Percentiles rank a stretch among this genome's conserved stretches.
These are phyloP conservation scores for Halcyon chelicuti DNA, from an alignment of 2,797 vertebrate genomes.

Conservation along the genomic window DNA sequence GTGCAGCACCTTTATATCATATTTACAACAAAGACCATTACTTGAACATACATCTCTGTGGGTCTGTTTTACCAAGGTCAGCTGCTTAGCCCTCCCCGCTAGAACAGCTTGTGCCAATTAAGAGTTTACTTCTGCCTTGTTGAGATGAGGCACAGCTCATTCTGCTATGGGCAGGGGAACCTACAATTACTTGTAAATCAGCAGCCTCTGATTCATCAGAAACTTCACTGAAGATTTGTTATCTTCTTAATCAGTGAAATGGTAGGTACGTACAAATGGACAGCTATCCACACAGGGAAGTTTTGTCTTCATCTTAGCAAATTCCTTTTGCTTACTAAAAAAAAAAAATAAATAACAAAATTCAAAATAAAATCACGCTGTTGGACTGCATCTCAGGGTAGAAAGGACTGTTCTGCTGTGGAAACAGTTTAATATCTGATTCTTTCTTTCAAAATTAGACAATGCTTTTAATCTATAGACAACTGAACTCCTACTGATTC, in stretches of 20 bases:
- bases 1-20: background rate
- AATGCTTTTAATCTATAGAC: slow-evolving; percentile 38
- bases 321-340: slow-evolving; percentile 3
- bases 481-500: slow-evolving; percentile 19
- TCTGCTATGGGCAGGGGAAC: slow-evolving; percentile 8
- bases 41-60: background rate
- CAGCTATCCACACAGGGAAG: background rate
- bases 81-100: background rate
- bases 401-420: background rate
- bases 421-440: background rate
- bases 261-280: slow-evolving; percentile 27
- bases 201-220: slow-evolving; percentile 34
- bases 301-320: background rate
- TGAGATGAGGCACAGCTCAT: background rate
- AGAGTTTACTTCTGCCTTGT: slow-evolving; percentile 21
- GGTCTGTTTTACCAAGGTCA: background rate
- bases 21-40: background rate
- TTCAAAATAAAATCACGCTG: background rate
- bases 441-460: slow-evolving; percentile 8
- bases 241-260: slow-evolving; percentile 33
- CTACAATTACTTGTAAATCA: slow-evolving; percentile 42
- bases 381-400: background rate
- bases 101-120: slow-evolving; percentile 26
- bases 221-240: slow-evolving; percentile 44
- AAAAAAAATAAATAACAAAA: no score